phyloP scores from a whole-genome alignment of 1,140 invertebrate species.

The Pentalonia nigronervosa region DNA sequence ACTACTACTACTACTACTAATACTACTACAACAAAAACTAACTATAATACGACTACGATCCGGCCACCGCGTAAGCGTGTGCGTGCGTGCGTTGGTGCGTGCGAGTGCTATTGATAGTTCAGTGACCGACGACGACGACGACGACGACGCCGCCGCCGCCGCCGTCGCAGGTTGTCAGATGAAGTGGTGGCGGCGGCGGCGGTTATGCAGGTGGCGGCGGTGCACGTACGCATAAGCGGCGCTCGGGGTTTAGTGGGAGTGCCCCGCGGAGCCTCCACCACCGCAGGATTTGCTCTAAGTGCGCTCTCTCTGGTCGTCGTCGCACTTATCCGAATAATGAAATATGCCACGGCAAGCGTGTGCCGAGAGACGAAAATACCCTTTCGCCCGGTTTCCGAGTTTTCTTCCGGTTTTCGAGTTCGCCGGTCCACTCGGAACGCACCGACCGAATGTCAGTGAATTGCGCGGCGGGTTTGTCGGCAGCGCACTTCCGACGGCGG shows the following conservation, averaged over 20 bases:
- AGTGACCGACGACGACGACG: conserved; percentile 42
- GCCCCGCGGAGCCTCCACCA: neutral
- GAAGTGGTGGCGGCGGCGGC: conserved; percentile 24
- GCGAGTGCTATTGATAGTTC: conserved; percentile 54
- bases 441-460: neutral
- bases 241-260: conserved; percentile 46
- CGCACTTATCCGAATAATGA: neutral
- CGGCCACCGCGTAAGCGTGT: neutral
- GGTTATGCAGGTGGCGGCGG: neutral
- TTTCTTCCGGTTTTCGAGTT: neutral
- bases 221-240: neutral
- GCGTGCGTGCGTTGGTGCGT: neutral
- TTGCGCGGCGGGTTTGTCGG: neutral
- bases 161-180: conserved; percentile 53
- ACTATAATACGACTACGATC: neutral
- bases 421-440: neutral
- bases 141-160: neutral
- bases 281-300: neutral
- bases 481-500: neutral
- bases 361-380: neutral
- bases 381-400: neutral
- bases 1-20: neutral
- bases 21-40: neutral
- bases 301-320: neutral
- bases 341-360: neutral